Evolutionary conservation across 2,113 vertebrate genomes (phyloP), one percentile per base, ranked within the genome.

Genomic region (Austrofundulus limnaeus): DNA sequence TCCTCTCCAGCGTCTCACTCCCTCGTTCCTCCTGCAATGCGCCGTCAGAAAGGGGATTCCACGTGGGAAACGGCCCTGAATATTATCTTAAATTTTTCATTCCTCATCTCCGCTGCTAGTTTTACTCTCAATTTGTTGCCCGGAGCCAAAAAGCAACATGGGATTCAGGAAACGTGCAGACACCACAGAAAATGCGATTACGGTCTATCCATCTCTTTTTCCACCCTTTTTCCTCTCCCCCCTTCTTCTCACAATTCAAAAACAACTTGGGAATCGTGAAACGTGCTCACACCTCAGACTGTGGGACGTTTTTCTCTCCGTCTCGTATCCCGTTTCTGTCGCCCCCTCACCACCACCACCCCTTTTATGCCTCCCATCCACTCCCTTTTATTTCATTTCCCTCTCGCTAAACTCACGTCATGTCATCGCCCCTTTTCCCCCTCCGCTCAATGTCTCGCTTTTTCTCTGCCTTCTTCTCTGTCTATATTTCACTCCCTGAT

Each of bases 121-220:
- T 87, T 85, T 80, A 81, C 82, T 80, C 84, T 86, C 85, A 83
- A 87, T 90, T 90, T 89, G 84, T 85, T 85, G 85, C 84, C 74
- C 62, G 56, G 85, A 85, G 83, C 82, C 83, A 81, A 84, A 85
- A 84, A 70, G 82, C 82, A 81, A 83, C 84, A 78, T 83, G 82
- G 87, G 87, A 88, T 80, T 87, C 75, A 47, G 34, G 66, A 80
- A 88, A 86, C 86, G 82, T 88, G 88, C 72, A 66, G 70, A 75
- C 67, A 11, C 74, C 77, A 70, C 77, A 82, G 75, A 85, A 82
- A 85, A 81, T 69, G 61, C 41, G 80, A 90, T 90, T 88, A 85
- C 42, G 60, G 70, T 53, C 78, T 15, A 76, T 81, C 82, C 73
- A 65, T 86, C 84, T 75, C 66, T 77, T 52, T 67, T 75, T 75